These are phyloP conservation scores for Xenops minutus DNA, from an alignment of 2,797 vertebrate genomes.

Conservation along the genomic window DNA sequence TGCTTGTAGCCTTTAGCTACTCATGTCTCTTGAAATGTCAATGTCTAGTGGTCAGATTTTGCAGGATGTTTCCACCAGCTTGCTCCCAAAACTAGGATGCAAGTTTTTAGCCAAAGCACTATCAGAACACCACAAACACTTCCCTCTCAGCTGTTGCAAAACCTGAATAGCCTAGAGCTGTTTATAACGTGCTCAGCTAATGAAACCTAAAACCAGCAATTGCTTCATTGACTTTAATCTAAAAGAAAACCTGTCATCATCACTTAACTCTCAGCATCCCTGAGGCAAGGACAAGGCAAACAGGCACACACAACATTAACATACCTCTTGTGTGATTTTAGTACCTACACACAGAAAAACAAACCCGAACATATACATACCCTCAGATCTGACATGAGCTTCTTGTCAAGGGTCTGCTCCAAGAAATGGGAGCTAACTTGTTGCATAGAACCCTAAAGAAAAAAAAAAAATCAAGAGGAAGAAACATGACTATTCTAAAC, in stretches of 20 bases:
- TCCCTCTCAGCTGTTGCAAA: not conserved
- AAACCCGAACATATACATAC: slow-evolving; percentile 72
- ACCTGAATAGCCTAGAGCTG: not conserved
- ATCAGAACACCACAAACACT: not conserved
- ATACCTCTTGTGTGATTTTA: not conserved
- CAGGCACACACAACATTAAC: not conserved
- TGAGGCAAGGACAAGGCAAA: not conserved
- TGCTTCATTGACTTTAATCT: slow-evolving; percentile 28
- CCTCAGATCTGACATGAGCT: slow-evolving; percentile 97
- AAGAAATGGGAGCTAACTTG: slow-evolving; percentile 97
- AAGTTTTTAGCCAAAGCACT: not conserved
- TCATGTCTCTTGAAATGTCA: not conserved
- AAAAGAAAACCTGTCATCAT: slow-evolving; percentile 16
- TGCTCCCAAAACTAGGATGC: not conserved
- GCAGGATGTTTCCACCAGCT: not conserved
- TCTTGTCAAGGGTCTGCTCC: slow-evolving; percentile 98
- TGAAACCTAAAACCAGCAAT: slow-evolving; percentile 28
- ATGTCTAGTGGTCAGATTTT: not conserved
- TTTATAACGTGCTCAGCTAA: not conserved
- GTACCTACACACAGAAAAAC: not conserved
- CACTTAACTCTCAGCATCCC: not conserved
- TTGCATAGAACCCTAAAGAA: slow-evolving; percentile 92
- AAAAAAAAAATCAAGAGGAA: not conserved
- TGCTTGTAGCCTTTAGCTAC: not conserved
- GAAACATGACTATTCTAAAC: not conserved